Base-by-base conservation (phyloP, 2,113 vertebrate species). In the Nanger granti region DNA sequence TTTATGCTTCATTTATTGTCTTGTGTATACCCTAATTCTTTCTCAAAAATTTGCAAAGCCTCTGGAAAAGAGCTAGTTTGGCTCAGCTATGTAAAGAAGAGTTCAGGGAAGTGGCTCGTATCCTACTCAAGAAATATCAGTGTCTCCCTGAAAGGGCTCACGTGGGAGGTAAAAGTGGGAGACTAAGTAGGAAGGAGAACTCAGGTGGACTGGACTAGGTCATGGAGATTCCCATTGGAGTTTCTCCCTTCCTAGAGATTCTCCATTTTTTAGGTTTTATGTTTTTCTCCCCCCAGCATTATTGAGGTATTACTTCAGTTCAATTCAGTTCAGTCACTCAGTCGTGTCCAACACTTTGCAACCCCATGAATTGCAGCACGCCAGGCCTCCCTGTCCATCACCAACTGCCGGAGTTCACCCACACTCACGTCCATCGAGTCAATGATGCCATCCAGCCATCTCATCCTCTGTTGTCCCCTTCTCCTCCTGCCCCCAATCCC, bases 1-100 rank as follows among this genome's bases (percentile, higher is more conserved):
- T 95, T 98, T 97, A 95, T 76, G 14, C 29, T 95, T 94, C 60
- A 6, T 44, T 52, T 92, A 93, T 96, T 97, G 95, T 97, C 86
- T 98, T 98, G 90, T 98, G 97, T 98, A 95, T 93, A 15, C 49
- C 22, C 59, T 84, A 79, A 55, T 87, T 95, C 54, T 87, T 28
- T 69, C 93, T 94, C 69, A 59, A 94, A 37, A 87, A 93, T 97
- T 92, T 96, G 90, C 94, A 96, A 96, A 93, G 34, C 17, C 79
- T 94, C 94, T 96, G 94, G 90, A 90, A 93, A 93, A 49, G 88
- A 37, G 95, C 57, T 86, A 95, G 22, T 14, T 31, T 82, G 41
- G 84, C 80, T 95, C 37, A 86, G 64, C 54, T 84, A 15, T 76
- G 84, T 69, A 64, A 87, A 69, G 69, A 86, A 94, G 79, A 89